phyloP scores from a whole-genome alignment of 2,888 invertebrate species.

The Uropetala carovei region DNA sequence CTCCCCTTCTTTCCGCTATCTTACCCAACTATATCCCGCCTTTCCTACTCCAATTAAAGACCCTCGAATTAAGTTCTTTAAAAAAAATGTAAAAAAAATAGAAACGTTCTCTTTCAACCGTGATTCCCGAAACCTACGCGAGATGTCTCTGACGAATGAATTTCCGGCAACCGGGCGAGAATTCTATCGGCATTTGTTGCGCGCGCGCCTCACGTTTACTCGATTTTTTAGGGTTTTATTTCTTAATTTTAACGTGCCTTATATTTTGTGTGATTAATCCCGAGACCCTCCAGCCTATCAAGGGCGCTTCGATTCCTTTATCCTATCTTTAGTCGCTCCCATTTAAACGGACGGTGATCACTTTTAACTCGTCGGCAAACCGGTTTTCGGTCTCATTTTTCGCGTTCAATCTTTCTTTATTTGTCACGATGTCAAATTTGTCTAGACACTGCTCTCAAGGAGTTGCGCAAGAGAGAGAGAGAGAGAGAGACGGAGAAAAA shows the following conservation, averaged over 20 bases:
- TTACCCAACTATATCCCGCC: not conserved
- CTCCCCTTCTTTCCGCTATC: not conserved
- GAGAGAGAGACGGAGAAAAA: not conserved
- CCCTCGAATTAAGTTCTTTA: not conserved
- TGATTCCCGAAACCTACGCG: slow-evolving; percentile 5
- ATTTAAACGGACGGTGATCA: not conserved
- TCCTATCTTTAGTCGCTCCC: not conserved
- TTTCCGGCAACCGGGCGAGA: not conserved
- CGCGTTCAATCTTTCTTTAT: not conserved
- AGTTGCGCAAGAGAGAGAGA: slow-evolving; percentile 23
- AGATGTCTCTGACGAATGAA: not conserved
- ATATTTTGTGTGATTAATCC: too few species aligned
- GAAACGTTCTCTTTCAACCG: not conserved
- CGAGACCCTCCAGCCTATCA: too few species aligned
- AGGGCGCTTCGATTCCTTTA: not conserved
- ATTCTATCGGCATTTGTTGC: not conserved
- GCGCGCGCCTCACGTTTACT: too few species aligned
- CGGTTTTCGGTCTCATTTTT: not conserved
- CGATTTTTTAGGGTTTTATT: too few species aligned
- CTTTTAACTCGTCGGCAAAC: not conserved
- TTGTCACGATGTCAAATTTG: slow-evolving; percentile 44
- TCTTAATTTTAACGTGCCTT: too few species aligned
- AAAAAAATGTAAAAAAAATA: too few species aligned
- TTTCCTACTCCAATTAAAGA: not conserved
- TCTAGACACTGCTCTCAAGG: not conserved